These are phyloP conservation scores for Hypotaenidia philippensis DNA, from an alignment of 2,797 vertebrate species.

Conservation along the genomic window DNA sequence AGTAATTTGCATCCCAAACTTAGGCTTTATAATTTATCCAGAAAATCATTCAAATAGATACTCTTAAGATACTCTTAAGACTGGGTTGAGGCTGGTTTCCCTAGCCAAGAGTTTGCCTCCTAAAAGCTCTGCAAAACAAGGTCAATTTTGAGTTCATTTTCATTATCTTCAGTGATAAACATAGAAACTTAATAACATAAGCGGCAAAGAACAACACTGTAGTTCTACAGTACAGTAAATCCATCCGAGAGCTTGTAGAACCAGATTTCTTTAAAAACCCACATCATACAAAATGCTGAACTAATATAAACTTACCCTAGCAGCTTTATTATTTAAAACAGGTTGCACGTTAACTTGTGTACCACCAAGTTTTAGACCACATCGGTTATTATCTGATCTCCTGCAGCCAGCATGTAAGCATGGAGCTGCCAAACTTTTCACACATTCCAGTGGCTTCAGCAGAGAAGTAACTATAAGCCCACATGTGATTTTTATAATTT, in stretches of 20 bases:
- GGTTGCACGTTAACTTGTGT: not conserved
- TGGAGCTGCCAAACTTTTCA: not conserved
- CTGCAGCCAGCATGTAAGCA: not conserved
- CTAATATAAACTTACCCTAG: not conserved
- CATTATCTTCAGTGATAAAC: conserved; percentile 41
- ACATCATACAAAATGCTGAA: not conserved
- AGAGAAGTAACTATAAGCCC: not conserved
- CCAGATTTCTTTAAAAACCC: not conserved
- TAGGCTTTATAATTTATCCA: not conserved
- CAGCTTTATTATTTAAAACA: not conserved
- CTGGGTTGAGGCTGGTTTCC: not conserved
- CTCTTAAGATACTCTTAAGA: not conserved
- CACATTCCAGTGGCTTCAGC: not conserved
- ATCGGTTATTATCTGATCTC: not conserved
- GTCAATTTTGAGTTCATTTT: conserved; percentile 12
- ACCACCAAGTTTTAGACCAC: not conserved
- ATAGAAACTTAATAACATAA: conserved; percentile 12
- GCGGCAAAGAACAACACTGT: not conserved
- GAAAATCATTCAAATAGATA: not conserved
- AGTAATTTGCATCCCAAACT: not conserved
- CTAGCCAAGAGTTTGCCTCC: not conserved
- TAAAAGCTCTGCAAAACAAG: conserved; percentile 8
- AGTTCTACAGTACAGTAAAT: conserved; percentile 41
- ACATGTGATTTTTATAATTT: accelerated
- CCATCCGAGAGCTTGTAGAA: conserved; percentile 6